Conservation (phyloP, 1,140 invertebrate genomes). For the Cylas formicarius region DNA sequence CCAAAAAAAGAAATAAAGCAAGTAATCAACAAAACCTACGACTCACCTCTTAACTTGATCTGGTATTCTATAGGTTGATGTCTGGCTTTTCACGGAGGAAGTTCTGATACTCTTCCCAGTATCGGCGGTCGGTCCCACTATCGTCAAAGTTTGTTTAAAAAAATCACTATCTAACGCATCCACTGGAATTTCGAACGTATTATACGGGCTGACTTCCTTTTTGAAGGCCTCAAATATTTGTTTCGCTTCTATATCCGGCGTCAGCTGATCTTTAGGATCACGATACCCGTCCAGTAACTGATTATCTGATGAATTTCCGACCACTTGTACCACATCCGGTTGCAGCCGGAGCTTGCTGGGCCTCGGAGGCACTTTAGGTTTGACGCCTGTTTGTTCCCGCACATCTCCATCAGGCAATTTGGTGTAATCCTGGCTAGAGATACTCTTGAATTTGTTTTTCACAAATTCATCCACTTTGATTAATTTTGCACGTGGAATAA, state of each 20-base stretch:
- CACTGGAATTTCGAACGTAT: slow-evolving; percentile 22
- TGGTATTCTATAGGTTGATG: slow-evolving; percentile 12
- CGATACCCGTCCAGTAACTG: not conserved
- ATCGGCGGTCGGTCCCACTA: slow-evolving; percentile 9
- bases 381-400: not conserved
- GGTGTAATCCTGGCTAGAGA: slow-evolving; percentile 7
- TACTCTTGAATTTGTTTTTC: slow-evolving; percentile 2
- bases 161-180: slow-evolving; percentile 26
- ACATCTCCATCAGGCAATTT: not conserved
- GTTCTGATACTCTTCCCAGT: too few relatives aligned
- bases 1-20: too few relatives aligned
- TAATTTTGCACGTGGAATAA: slow-evolving; percentile 15
- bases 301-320: not conserved
- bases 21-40: too few relatives aligned
- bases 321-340: not conserved
- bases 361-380: slow-evolving; percentile 13
- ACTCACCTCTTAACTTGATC: slow-evolving; percentile 9
- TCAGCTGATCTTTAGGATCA: slow-evolving; percentile 8
- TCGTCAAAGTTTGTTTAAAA: slow-evolving; percentile 23
- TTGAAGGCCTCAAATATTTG: slow-evolving; percentile 24
- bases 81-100: not conserved
- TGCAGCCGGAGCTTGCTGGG: not conserved
- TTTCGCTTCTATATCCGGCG: slow-evolving; percentile 27
- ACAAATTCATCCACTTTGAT: slow-evolving; percentile 2
- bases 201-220: slow-evolving; percentile 26